Base-by-base conservation (phyloP, 2,113 vertebrate genomes). In the Propithecus coquereli region DNA sequence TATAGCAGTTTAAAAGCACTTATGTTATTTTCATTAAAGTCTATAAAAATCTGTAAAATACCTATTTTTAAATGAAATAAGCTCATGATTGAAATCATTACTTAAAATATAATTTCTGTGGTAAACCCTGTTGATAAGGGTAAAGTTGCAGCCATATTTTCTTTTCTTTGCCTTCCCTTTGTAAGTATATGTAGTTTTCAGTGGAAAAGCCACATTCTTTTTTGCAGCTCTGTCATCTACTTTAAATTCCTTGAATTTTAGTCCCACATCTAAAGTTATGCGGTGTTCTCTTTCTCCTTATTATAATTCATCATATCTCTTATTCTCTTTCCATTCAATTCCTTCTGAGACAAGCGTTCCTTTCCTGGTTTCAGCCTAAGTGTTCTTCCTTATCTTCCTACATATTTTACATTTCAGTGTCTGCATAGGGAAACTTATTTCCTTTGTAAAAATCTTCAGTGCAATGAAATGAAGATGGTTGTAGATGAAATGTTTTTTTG, bases 211-310 rank as follows among this genome's bases (percentile, higher is more conserved):
- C 40, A 65, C 25, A 68, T 79, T 93, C 13, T 47, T 92, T 77
- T 68, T 18, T 92, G 32, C 1, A 80, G 9, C 70, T 66, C 14
- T 90, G 8, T 88, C 61, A 95, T 65, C 30, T 80, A 34, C 27
- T 87, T 94, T 95, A 94, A 84, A 84, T 95, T 90, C 14, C 37
- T 94, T 87, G 52, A 54, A 20, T 84, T 96, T 94, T 86, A 87
- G 37, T 93, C 12, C 54, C 50, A 92, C 5, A 84, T 59, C 7
- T 94, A 71, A 76, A 80, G 74, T 85, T 88, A 70, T 34, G 52
- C 37, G 12, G 34, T 88, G 2, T 68, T 82, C 76, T 91, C 14
- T 76, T 79, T n/a, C 27, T 90, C 8, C 10, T 87, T 82, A 37
- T 50, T 93, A 63, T 77, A 91, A 47, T 91, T 93, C 34, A 50